phyloP scores from a whole-genome alignment of 2,113 vertebrate species.

The Pyxicephalus adspersus region DNA sequence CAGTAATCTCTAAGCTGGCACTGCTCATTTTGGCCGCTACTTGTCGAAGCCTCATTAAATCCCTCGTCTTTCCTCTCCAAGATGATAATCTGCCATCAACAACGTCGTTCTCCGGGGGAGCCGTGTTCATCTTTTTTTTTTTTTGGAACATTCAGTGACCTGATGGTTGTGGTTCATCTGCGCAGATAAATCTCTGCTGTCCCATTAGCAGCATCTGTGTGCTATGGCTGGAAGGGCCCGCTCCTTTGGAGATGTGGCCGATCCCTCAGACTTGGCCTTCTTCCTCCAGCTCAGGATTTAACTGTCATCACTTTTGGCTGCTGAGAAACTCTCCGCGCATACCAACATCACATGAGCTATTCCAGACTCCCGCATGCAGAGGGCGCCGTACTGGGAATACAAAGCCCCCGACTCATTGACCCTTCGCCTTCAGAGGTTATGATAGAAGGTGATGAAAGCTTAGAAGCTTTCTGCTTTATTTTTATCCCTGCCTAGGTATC shows the following conservation, averaged over 20 bases:
- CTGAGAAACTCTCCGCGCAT: constrained; percentile 30
- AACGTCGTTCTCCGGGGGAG: constrained; percentile 53
- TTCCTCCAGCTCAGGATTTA: constrained; percentile 42
- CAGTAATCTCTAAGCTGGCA: not conserved
- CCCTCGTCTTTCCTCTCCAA: constrained; percentile 31
- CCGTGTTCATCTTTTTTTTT: constrained; percentile 41
- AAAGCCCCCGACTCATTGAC: not conserved
- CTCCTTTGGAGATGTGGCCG: constrained; percentile 6
- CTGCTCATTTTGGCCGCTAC: constrained; percentile 15
- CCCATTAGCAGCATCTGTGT: constrained; percentile 52
- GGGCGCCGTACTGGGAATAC: not conserved
- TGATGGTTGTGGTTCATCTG: constrained; percentile 57
- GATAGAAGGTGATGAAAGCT: no score
- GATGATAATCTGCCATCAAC: constrained; percentile 49
- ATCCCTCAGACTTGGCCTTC: constrained; percentile 34
- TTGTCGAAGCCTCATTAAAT: constrained; percentile 49
- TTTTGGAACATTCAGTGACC: constrained; percentile 55
- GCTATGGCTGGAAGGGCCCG: constrained; percentile 41
- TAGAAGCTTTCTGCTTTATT: no score
- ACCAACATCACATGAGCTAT: constrained; percentile 1
- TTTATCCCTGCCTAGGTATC: no score
- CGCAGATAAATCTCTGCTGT: constrained; percentile 53
- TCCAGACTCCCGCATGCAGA: not conserved
- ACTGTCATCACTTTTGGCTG: not conserved
- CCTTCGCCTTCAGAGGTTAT: not conserved